These are phyloP conservation scores for Ophioderma brevispina DNA, from an alignment of 35 echinoderm and acorn worm species.

Conservation along the genomic window DNA sequence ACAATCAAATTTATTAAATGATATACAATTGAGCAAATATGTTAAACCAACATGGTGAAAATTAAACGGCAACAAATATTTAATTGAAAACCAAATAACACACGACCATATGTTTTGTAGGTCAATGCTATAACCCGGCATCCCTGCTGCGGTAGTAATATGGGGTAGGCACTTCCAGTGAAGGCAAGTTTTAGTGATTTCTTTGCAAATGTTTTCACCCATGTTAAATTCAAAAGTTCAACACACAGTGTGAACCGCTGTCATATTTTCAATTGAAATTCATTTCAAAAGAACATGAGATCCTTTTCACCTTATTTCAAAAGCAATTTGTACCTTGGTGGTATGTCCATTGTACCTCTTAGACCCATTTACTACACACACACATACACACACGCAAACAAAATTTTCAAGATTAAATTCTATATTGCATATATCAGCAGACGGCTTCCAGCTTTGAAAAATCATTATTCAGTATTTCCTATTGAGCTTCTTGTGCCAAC, in stretches of 20 bases:
- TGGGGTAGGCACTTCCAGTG: background rate
- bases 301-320: no score
- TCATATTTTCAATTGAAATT: background rate
- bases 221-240: background rate
- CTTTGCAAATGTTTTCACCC: slow-evolving; percentile 1
- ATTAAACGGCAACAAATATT: background rate
- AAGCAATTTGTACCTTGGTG: no score
- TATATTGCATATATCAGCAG: no score
- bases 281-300: background rate
- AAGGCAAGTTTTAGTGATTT: background rate
- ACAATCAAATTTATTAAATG: background rate
- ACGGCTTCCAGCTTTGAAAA: no score
- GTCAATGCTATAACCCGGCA: background rate
- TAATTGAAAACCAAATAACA: background rate
- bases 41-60: background rate
- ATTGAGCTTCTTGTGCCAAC: no score
- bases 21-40: background rate
- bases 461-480: no score
- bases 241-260: background rate
- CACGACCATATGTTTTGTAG: background rate
- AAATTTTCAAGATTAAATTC: no score
- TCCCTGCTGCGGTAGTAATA: background rate
- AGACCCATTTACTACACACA: no score
- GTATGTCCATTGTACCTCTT: no score
- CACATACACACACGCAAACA: no score